Conservation (phyloP, 2,888 invertebrate genomes). For the Lepidocyrtoides sp. region DNA sequence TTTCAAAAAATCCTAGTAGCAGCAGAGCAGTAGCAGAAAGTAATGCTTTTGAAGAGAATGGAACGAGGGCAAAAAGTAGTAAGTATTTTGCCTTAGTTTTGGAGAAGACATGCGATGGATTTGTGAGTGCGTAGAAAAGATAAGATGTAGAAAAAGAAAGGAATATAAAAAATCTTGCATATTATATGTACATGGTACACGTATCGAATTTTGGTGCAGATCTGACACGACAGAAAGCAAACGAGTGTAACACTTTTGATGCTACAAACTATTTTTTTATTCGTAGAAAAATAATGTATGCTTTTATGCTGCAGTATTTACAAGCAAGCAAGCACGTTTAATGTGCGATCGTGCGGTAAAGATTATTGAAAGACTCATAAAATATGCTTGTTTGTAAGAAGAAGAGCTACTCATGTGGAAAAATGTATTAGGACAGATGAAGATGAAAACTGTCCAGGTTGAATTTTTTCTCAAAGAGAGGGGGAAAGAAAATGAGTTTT, state of each 20-base stretch:
- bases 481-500: neutral
- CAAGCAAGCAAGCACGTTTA: neutral
- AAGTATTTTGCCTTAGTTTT: neutral
- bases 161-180: neutral
- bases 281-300: neutral
- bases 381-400: neutral
- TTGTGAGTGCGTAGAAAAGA: conserved; percentile 29
- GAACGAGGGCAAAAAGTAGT: neutral
- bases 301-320: neutral
- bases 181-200: neutral
- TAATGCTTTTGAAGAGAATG: neutral
- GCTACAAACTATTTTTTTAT: neutral
- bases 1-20: neutral
- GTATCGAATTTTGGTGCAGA: too few relatives aligned
- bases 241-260: neutral
- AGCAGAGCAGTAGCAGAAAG: neutral
- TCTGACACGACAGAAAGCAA: neutral
- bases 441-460: neutral
- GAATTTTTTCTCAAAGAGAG: neutral
- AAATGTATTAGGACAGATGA: neutral
- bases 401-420: neutral
- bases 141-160: conserved; percentile 9
- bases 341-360: neutral
- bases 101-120: neutral
- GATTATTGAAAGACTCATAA: neutral